Evolutionary conservation across 1,140 invertebrate species (phyloP), one percentile per base, ranked within the genome.

Genomic region (Lepidostoma basale): DNA sequence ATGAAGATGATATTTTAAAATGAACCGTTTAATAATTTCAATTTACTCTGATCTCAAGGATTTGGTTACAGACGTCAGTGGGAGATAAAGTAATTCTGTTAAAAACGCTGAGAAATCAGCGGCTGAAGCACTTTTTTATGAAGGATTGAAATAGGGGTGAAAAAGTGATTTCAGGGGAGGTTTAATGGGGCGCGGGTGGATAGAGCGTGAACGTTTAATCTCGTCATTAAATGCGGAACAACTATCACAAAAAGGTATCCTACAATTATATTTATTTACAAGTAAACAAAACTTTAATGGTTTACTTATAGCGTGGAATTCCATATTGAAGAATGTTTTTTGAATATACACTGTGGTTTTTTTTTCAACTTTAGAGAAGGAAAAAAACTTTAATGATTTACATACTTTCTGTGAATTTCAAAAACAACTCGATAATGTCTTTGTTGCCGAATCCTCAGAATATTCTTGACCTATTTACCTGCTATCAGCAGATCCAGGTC

Each of bases 121-220:
- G 49, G 62, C 28, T 67, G 49, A 59, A 62, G 25, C 22, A 49
- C 52, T 52, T 67, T 66, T 71, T 67, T 64, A 59, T 63, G 60
- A 62, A 62, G 66, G 69, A 71, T 71, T 71, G 65, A 71, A 71
- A 71, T 64, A 64, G 65, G 69, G 69, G 69, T 71, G 65, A 67
- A 62, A 67, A 71, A 71, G 56, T 64, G 49, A 58, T 40, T 4
- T 42, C 26, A 64, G 45, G 69, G 69, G 69, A 47, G 54, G 64
- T 49, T 71, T 64, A 68, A 66, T 54, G 62, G 69, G 30, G 47
- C 42, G 63, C 60, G 40, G 40, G 69, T 20, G 69, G 69, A 67
- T 71, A 71, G 56, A 70, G 69, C 64, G 63, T 70, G 65, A 70
- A 70, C 59, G 69, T 58, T 67, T 70, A 70, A 70, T 70, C 69